Evolutionary conservation across 2,888 invertebrate species (phyloP).

Genomic region (Fragum fragum): DNA sequence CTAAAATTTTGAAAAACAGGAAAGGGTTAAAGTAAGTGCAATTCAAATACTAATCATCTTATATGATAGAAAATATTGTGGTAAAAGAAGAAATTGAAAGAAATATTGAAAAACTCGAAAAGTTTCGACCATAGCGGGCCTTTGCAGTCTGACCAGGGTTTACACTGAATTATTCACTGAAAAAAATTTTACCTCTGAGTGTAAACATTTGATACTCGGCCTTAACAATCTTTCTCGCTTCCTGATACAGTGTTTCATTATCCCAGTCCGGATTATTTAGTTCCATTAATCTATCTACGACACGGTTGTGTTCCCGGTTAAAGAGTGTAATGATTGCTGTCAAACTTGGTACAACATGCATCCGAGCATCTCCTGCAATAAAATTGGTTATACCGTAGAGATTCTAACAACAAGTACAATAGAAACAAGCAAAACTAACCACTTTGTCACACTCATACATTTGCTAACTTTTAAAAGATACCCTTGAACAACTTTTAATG

Average conservation of each 20-base stretch:
- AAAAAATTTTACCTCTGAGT: not conserved
- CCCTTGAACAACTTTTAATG: too few relatives aligned
- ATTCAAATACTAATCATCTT: too few relatives aligned
- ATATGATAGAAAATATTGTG: too few relatives aligned
- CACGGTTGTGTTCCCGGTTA: conserved; percentile 92
- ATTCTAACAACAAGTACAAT: too few relatives aligned
- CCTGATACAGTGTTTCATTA: conserved; percentile 86
- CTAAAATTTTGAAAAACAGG: too few relatives aligned
- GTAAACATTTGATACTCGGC: conserved; percentile 89
- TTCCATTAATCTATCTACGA: conserved; percentile 91
- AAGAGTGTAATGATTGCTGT: conserved; percentile 94
- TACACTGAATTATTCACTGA: not conserved
- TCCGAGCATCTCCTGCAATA: conserved; percentile 91
- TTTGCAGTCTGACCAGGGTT: not conserved
- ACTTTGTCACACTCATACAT: too few relatives aligned
- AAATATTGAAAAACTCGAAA: not conserved
- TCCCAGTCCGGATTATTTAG: conserved; percentile 94
- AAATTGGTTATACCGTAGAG: too few relatives aligned
- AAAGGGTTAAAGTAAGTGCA: too few relatives aligned
- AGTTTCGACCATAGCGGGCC: not conserved
- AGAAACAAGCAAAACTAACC: too few relatives aligned
- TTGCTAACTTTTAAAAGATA: too few relatives aligned
- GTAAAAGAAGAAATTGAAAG: too few relatives aligned
- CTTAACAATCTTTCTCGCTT: conserved; percentile 90
- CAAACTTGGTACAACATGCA: conserved; percentile 95